These are phyloP conservation scores for Squalus acanthias DNA, from an alignment of 2,797 vertebrate species.

Conservation along the genomic window DNA sequence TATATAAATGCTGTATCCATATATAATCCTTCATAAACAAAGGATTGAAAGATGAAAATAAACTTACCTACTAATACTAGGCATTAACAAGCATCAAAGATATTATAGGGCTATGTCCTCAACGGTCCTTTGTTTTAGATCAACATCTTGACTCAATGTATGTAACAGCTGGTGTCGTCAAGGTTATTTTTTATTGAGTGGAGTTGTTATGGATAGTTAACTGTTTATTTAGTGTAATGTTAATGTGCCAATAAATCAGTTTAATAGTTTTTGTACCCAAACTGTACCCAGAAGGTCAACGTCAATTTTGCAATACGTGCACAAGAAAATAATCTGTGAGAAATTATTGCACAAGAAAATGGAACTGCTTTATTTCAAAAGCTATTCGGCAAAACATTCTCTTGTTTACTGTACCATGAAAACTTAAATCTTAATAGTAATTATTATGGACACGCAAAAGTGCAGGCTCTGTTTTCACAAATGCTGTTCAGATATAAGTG, in stretches of 20 bases:
- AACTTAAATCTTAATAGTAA: not conserved
- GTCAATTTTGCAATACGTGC: not conserved
- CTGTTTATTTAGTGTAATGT: constrained; percentile 36
- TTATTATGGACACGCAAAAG: not conserved
- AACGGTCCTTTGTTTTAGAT: not conserved
- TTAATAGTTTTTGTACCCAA: constrained; percentile 8
- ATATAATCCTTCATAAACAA: not conserved
- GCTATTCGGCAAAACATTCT: not conserved
- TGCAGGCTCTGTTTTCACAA: not conserved
- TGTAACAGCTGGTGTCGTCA: constrained; percentile 28
- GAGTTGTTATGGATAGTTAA: constrained; percentile 21
- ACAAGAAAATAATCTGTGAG: not conserved
- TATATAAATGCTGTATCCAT: not conserved
- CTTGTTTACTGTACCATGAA: not conserved
- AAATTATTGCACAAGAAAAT: not conserved
- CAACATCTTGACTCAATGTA: not conserved
- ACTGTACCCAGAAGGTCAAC: constrained; percentile 4
- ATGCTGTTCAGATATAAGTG: not conserved
- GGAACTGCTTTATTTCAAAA: not conserved
- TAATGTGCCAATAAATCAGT: constrained; percentile 21
- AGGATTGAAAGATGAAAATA: not conserved
- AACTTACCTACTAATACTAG: not conserved
- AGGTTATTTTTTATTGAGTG: constrained; percentile 35
- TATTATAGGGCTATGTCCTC: not conserved
- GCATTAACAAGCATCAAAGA: not conserved